Evolutionary conservation across 2,888 invertebrate species (phyloP), one percentile per base, ranked within the genome.

Genomic region (Antitype chi): DNA sequence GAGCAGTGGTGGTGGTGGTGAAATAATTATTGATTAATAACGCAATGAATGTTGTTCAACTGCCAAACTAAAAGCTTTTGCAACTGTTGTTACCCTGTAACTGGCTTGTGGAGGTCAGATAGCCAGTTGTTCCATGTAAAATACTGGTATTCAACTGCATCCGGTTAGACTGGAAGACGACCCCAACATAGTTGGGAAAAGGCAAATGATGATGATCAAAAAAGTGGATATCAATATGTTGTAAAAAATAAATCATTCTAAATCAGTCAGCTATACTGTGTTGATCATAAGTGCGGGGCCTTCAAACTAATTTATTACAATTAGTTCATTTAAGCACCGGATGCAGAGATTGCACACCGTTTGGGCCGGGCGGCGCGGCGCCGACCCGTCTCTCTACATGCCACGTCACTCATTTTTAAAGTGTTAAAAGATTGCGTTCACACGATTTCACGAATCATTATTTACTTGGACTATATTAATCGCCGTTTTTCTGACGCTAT

Each of bases 221-320:
- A 55, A 13, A 4, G n/a, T 55, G 3, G 23, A 38, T 9, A 11
- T 11, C 1, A 55, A n/a, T 55, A 11, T 17, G 20, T 43, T 43
- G 38, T 25, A 3, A 9, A 20, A 43, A 25, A 47, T 32, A 4
- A 49, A n/a, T 32, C 8, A 28, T 70, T 47, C n/a, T 23, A n/a
- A 28, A 67, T 32, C 13, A 28, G 66, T 9, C 20, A 23, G 47
- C 8, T 20, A 20, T 6, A 23, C 32, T 0, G 0, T 55, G 17
- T 43, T 59, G 38, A 62, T 20, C 5, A 60, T n/a, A 38, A 8
- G 4, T 20, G 62, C 47, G 28, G 20, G 23, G 17, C 17, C 11
- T 15, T 47, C 8, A 23, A 68, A 38, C 47, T 25, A 25, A 75
- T 78, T 32, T 32, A 11, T 25, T n/a, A n/a, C 17, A 55, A 66